phyloP scores from a whole-genome alignment of 1,140 invertebrate genomes.

The Chironomus striatipennis region DNA sequence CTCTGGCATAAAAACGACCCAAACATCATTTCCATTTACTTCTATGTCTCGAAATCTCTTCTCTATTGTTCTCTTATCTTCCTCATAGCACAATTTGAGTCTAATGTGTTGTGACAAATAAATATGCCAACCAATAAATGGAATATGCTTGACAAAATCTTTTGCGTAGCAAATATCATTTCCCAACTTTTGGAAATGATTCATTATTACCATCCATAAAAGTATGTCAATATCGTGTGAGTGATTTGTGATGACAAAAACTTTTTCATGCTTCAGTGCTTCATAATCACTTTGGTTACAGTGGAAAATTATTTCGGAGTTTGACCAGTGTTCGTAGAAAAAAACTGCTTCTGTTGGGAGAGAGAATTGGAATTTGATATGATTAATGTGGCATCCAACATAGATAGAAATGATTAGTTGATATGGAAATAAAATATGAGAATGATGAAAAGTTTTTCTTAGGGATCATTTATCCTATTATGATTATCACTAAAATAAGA shows the following conservation, averaged over 20 bases:
- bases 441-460: no score
- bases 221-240: neutral
- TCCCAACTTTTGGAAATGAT: neutral
- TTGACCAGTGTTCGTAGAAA: neutral
- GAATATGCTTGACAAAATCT: neutral
- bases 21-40: neutral
- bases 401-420: no score
- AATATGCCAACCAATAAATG: conserved; percentile 12
- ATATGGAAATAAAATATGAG: no score
- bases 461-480: no score
- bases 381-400: neutral
- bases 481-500: no score
- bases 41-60: neutral
- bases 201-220: neutral
- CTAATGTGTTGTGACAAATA: neutral
- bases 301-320: neutral
- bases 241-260: neutral
- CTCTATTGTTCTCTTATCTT: neutral
- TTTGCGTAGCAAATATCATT: neutral
- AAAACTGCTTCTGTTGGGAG: neutral
- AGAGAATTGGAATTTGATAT: neutral
- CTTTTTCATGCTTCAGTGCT: neutral
- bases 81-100: neutral
- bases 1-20: neutral
- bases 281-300: neutral